Evolutionary conservation across 2,888 invertebrate genomes (phyloP), one percentile per base, ranked within the genome.

Genomic region (Melanchra persicariae): DNA sequence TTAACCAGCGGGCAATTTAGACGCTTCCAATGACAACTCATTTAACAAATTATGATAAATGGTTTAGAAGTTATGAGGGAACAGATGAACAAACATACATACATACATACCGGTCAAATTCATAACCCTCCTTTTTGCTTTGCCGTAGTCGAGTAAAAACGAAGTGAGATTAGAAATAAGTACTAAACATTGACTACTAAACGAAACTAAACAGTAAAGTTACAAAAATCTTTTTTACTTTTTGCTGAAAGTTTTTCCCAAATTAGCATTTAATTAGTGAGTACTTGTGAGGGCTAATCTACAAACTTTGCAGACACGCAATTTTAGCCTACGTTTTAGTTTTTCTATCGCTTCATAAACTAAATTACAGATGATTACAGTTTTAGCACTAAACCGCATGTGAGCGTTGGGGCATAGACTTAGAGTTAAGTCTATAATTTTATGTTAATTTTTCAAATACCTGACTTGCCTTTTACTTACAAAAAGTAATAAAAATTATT

Each of bases 351-450:
- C n/a, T 34, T 74, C 67, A 57, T 74, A 52, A 64, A 62, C 34
- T 26, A 72, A 77, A 84, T 82, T 72, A 65, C 40, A n/a, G 55
- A 70, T 57, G 62, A 70, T 84, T 84, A 84, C 24, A 37, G 66
- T 70, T 79, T 76, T 37, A 73, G 52, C 47, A 55, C 67, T 73
- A 60, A 77, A 59, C 60, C 60, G 60, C 58, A 65, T 68, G 59
- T 70, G 74, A 67, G 54, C 43, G 37, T 62, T 37, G 63, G 61
- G 30, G 47, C 68, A 55, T 52, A 52, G 59, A 57, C 59, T 74
- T 73, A 26, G 5, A 15, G 19, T 15, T 51, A 15, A 55, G 37
- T 52, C 61, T 74, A 49, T 71, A 84, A 77, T 74, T 81, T 74
- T 37, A 82, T 84, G 81, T 49, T 3, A 71, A 80, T 77, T 58